phyloP scores from a whole-genome alignment of 1,140 invertebrate genomes.

The Brachionus manjavacas region DNA sequence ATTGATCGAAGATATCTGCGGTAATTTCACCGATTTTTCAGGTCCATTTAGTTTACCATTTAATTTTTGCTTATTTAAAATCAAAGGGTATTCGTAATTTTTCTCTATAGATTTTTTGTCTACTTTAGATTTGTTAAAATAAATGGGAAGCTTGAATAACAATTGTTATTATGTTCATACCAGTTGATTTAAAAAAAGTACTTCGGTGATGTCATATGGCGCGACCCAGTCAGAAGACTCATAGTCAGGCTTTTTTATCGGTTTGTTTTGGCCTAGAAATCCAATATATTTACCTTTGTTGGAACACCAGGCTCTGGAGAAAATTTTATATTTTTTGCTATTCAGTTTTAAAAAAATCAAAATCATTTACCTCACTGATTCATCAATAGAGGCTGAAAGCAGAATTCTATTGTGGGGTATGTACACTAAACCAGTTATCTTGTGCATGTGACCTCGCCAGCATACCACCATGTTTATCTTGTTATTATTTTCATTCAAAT shows the following conservation, averaged over 20 bases:
- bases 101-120: slow-evolving; percentile 3
- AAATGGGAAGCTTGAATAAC: neutral
- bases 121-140: neutral
- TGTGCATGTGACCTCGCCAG: slow-evolving; percentile 52
- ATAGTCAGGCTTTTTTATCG: slow-evolving; percentile 49
- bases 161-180: too few species aligned
- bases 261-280: slow-evolving; percentile 52
- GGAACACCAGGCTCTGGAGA: slow-evolving; percentile 52
- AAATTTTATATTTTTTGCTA: too few species aligned
- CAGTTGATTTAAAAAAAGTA: slow-evolving; percentile 41
- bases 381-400: slow-evolving; percentile 52
- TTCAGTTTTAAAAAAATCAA: slow-evolving; percentile 7
- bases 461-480: slow-evolving; percentile 50
- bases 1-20: neutral
- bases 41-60: neutral
- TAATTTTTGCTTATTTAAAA: neutral
- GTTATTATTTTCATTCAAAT: neutral
- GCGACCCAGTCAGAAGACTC: slow-evolving; percentile 47
- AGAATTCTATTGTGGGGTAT: slow-evolving; percentile 48
- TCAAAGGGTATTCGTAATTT: slow-evolving; percentile 26
- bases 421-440: slow-evolving; percentile 50
- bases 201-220: slow-evolving; percentile 55
- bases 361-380: slow-evolving; percentile 52
- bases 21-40: neutral
- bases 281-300: slow-evolving; percentile 52